A percentile compares a stretch with the other conserved stretches of the same genome.
Evolutionary conservation across 2,888 invertebrate species (phyloP).

Genomic region (Tetropium fuscum): DNA sequence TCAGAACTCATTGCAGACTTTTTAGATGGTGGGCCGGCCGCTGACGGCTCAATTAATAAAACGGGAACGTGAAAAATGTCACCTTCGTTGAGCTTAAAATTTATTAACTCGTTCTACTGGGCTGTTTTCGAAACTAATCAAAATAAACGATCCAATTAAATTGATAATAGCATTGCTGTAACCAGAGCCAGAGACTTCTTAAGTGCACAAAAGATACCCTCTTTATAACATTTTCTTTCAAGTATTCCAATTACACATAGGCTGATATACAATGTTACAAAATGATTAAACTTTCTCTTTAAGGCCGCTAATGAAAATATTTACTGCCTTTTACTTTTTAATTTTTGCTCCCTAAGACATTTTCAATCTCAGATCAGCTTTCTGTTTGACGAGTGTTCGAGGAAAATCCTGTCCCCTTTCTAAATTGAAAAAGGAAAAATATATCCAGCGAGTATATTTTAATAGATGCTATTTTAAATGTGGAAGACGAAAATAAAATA

Average conservation of each 20-base stretch:
- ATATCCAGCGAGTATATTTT: no score
- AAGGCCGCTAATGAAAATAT: slow-evolving; percentile 19
- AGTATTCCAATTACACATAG: slow-evolving; percentile 17
- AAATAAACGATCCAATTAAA: slow-evolving; percentile 50
- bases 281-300: slow-evolving; percentile 23
- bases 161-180: slow-evolving; percentile 44
- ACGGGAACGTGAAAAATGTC: slow-evolving; percentile 42
- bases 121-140: slow-evolving; percentile 46
- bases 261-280: slow-evolving; percentile 20
- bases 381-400: no score
- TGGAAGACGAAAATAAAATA: no score
- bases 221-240: slow-evolving; percentile 21
- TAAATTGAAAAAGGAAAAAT: no score
- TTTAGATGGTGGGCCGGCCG: not conserved
- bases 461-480: no score
- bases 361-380: not conserved
- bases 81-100: slow-evolving; percentile 44
- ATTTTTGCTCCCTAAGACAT: slow-evolving; percentile 2
- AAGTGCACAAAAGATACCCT: slow-evolving; percentile 17
- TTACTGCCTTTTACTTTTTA: slow-evolving; percentile 18
- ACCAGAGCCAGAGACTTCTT: slow-evolving; percentile 30
- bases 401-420: no score
- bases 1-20: not conserved
- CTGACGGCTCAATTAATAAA: slow-evolving; percentile 33
- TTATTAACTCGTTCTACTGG: slow-evolving; percentile 43